Conservation (phyloP, 1,140 invertebrate genomes). For the Drosophila ercepeae region DNA sequence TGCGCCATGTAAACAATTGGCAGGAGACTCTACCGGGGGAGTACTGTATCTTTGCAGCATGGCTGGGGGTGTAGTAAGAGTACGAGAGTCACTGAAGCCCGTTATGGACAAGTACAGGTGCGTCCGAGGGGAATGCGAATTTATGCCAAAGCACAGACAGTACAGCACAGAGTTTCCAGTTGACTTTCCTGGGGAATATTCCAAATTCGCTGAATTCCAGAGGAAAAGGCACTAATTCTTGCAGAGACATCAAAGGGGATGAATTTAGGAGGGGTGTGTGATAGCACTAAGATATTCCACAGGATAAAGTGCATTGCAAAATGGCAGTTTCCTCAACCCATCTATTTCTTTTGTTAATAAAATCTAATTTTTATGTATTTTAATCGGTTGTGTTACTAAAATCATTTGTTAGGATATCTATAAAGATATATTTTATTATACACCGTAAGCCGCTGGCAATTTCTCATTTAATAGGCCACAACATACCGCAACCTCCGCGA, state of each 20-base stretch:
- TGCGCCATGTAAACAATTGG: slow-evolving; percentile 69
- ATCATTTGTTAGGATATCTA: not conserved
- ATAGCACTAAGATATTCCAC: no score
- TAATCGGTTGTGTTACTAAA: no score
- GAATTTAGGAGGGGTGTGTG: not conserved
- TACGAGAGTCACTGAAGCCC: slow-evolving; percentile 33
- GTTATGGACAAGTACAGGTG: slow-evolving; percentile 24
- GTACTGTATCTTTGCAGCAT: slow-evolving; percentile 9
- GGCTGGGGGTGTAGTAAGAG: not conserved
- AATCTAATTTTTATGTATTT: no score
- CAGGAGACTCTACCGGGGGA: slow-evolving; percentile 34
- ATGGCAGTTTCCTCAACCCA: no score
- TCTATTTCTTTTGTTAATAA: no score
- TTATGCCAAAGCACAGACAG: slow-evolving; percentile 24
- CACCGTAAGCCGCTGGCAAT: not conserved
- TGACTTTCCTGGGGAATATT: slow-evolving; percentile 32
- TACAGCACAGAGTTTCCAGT: slow-evolving; percentile 26
- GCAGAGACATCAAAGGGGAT: slow-evolving; percentile 12
- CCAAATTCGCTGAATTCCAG: slow-evolving; percentile 17
- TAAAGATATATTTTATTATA: not conserved
- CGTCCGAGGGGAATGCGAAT: slow-evolving; percentile 28
- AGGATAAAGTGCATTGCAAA: not conserved
- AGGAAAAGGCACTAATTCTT: slow-evolving; percentile 28
- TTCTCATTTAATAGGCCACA: slow-evolving; percentile 46
- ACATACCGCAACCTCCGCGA: slow-evolving; percentile 21